Evolutionary conservation across 2,113 vertebrate species (phyloP).

Genomic region (Oncorhynchus kisutch): DNA sequence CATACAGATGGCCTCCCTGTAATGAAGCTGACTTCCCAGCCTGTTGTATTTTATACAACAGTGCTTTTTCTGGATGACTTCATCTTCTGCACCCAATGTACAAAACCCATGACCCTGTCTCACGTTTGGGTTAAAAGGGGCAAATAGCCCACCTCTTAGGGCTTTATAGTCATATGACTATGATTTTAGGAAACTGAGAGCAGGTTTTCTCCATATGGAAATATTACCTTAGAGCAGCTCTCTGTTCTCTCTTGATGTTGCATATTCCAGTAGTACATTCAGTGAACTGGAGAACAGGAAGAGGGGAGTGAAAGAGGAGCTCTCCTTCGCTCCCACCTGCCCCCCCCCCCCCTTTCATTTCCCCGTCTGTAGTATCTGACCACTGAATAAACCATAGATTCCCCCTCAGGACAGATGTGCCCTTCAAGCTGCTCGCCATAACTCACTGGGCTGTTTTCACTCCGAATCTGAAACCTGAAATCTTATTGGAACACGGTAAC

Average conservation of each 20-base stretch:
- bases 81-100: not conserved
- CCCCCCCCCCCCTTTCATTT: not conserved
- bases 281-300: conserved; percentile 7
- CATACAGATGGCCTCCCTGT: not conserved
- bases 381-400: conserved; percentile 5
- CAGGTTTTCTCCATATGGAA: conserved; percentile 18
- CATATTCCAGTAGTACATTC: not conserved
- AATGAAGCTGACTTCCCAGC: not conserved
- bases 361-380: conserved; percentile 2
- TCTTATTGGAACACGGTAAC: not conserved
- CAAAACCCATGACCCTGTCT: no score
- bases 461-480: not conserved
- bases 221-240: conserved; percentile 12
- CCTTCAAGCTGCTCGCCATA: not conserved
- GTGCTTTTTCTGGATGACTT: conserved; percentile 2
- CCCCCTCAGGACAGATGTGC: conserved; percentile 1
- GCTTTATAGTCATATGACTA: not conserved
- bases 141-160: not conserved
- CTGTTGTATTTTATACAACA: not conserved
- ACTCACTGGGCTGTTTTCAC: conserved; percentile 1
- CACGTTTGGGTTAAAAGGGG: no score
- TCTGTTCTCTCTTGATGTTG: conserved; percentile 1
- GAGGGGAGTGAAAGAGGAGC: conserved; percentile 4
- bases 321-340: not conserved
- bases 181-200: not conserved